Percentiles rank a stretch among this genome's conserved stretches.
Evolutionary conservation across 2,888 invertebrate species (phyloP).

Genomic region (Xestia sexstrigata): DNA sequence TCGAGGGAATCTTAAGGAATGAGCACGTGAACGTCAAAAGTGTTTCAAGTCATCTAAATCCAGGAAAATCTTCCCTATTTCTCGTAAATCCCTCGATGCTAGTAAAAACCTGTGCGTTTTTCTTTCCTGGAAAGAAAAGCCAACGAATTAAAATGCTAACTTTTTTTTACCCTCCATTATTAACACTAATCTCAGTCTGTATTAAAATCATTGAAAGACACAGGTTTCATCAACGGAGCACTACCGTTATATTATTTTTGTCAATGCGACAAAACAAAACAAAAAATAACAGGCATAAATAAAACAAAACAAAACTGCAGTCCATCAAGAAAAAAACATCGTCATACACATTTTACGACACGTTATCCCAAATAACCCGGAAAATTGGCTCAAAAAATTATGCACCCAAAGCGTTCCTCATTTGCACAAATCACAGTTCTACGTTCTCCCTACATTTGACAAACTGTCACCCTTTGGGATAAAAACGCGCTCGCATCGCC

Average conservation of each 20-base stretch:
- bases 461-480: conserved; percentile 29
- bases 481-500: conserved; percentile 54
- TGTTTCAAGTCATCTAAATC: conserved; percentile 3
- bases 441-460: conserved; percentile 15
- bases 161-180: neutral
- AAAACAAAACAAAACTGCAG: conserved; percentile 13
- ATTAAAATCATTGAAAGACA: neutral
- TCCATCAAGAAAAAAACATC: neutral
- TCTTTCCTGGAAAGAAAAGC: neutral
- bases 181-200: neutral
- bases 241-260: too few species aligned
- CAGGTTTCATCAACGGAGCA: neutral
- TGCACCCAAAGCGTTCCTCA: conserved; percentile 39
- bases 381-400: conserved; percentile 48
- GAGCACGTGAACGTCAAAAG: conserved; percentile 6
- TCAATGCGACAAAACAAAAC: neutral
- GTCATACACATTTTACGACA: neutral
- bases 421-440: conserved; percentile 56
- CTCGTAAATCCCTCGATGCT: conserved; percentile 5
- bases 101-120: neutral
- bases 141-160: neutral
- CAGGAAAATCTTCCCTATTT: conserved; percentile 2
- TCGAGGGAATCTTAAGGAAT: neutral
- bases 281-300: conserved; percentile 8
- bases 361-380: conserved; percentile 21